Percentiles rank a stretch among this genome's conserved stretches.
Conservation (phyloP, 2,888 invertebrate genomes). For the Apodemia zela region DNA sequence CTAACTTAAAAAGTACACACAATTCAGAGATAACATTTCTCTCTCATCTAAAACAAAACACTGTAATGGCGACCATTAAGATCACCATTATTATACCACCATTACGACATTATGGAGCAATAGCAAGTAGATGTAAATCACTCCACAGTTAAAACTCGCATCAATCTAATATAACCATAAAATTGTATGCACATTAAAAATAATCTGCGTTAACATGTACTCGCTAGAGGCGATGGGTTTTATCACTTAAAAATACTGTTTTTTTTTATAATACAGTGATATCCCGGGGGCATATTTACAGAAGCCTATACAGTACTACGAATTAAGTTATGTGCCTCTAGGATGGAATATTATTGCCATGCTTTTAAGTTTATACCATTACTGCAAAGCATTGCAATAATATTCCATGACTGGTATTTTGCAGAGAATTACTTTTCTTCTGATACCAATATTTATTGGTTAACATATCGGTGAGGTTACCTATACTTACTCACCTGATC, state of each 20-base stretch:
- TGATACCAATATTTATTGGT: too few relatives aligned
- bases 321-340: too few relatives aligned
- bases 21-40: neutral
- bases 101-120: neutral
- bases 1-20: neutral
- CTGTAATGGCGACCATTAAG: conserved; percentile 7
- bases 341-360: too few relatives aligned
- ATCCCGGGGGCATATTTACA: neutral
- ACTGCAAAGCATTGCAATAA: too few relatives aligned
- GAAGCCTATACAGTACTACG: neutral
- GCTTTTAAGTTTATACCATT: too few relatives aligned
- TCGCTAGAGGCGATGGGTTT: neutral
- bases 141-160: conserved; percentile 30
- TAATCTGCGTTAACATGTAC: conserved; percentile 1
- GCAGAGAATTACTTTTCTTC: too few relatives aligned
- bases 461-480: too few relatives aligned
- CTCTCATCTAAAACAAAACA: conserved; percentile 6
- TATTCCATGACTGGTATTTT: too few relatives aligned
- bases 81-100: conserved; percentile 8
- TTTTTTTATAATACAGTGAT: neutral
- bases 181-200: conserved; percentile 26
- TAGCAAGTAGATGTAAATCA: conserved; percentile 12
- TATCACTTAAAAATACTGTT: neutral
- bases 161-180: conserved; percentile 43
- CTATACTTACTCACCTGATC: too few relatives aligned